Percentiles rank a stretch among this genome's conserved stretches.
Conservation (phyloP, 2,113 vertebrate species). For the Muscicapa adusta region DNA sequence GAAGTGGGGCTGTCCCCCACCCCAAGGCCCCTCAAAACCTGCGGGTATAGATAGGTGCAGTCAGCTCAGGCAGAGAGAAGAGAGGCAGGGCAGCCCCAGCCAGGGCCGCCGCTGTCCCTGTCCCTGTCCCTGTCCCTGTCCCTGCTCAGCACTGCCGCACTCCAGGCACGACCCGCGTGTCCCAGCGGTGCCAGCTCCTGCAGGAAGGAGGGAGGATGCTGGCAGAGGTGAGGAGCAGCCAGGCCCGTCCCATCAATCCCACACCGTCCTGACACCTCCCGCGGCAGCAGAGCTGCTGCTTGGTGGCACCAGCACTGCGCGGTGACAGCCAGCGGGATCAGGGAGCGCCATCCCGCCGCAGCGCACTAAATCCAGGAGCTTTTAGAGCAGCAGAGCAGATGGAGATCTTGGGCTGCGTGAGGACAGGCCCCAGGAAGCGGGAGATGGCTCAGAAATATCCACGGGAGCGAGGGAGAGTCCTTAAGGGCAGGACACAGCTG, state of each 20-base stretch:
- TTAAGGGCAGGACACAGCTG: not conserved
- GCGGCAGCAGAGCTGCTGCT: not conserved
- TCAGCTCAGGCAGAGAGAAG: accelerated
- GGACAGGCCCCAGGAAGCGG: constrained; percentile 35
- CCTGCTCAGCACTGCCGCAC: not conserved
- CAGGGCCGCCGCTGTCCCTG: not conserved
- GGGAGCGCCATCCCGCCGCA: not conserved
- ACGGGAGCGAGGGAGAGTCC: not conserved
- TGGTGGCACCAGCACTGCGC: not conserved
- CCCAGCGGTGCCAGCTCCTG: not conserved
- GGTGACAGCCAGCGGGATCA: not conserved
- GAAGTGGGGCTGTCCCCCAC: not conserved
- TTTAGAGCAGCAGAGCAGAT: constrained; percentile 35
- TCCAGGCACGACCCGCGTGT: accelerated
- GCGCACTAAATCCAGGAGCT: constrained; percentile 27
- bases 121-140: not conserved
- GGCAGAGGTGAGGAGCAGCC: not conserved
- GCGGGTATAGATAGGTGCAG: accelerated
- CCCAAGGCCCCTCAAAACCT: not conserved
- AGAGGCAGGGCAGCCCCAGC: not conserved
- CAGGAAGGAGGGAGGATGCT: not conserved
- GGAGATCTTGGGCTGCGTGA: constrained; percentile 47
- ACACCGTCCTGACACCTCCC: accelerated
- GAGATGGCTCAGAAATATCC: constrained; percentile 20
- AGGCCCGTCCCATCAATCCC: not conserved